Percentiles rank a stretch among this genome's conserved stretches.
These are phyloP conservation scores for Echiichthys vipera DNA, from an alignment of 2,797 vertebrate species.

Conservation along the genomic window DNA sequence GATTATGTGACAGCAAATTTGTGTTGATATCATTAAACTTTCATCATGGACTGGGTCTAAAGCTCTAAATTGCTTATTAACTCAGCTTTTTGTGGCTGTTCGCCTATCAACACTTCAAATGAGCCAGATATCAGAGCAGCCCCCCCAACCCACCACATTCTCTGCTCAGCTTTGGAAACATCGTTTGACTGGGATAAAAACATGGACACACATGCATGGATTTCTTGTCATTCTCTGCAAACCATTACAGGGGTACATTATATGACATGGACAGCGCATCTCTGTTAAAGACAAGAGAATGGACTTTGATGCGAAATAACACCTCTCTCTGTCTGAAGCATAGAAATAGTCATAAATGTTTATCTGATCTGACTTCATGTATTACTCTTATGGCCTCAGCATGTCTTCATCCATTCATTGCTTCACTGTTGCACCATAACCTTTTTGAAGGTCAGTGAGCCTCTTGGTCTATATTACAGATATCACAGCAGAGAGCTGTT, in stretches of 20 bases:
- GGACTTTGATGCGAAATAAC: too few species aligned
- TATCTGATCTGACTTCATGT: constrained; percentile 3
- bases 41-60: constrained; percentile 79
- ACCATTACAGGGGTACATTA: too few species aligned
- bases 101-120: constrained; percentile 83
- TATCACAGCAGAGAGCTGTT: constrained; percentile 10
- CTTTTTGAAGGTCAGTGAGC: constrained; percentile 26
- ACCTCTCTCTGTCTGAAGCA: too few species aligned
- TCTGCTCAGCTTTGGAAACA: constrained; percentile 31
- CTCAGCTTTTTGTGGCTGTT: constrained; percentile 73
- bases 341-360: not conserved
- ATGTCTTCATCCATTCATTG: constrained; percentile 26
- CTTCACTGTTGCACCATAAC: constrained; percentile 38
- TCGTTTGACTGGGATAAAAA: constrained; percentile 32
- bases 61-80: constrained; percentile 85
- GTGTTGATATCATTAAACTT: constrained; percentile 85
- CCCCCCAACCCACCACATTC: constrained; percentile 9
- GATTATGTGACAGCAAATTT: constrained; percentile 82
- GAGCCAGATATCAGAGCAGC: constrained; percentile 69
- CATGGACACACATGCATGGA: not conserved
- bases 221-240: too few species aligned
- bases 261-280: too few species aligned
- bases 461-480: not conserved
- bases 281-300: too few species aligned
- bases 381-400: not conserved